Conservation (phyloP, 2,113 vertebrate species). For the Hemiscyllium ocellatum region DNA sequence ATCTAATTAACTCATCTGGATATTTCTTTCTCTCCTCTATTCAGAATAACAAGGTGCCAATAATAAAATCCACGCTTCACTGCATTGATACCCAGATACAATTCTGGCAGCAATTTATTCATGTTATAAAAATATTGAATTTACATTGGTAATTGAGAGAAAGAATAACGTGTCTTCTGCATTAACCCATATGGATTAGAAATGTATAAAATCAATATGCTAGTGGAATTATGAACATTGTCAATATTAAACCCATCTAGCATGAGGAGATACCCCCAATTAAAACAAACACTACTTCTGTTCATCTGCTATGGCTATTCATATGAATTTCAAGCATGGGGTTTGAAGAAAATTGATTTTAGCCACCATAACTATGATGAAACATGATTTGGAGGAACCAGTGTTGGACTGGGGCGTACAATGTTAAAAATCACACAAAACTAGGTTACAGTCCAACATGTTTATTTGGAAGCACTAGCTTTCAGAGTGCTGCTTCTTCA, state of each 20-base stretch:
- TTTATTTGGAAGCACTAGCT: too few relatives aligned
- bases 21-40: background rate
- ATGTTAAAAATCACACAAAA: too few relatives aligned
- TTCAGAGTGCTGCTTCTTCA: too few relatives aligned
- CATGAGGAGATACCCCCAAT: background rate
- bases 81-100: background rate
- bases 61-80: background rate
- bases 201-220: background rate
- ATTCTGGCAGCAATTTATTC: background rate
- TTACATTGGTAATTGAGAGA: background rate
- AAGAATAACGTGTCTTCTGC: background rate
- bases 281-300: background rate
- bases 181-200: background rate
- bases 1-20: background rate
- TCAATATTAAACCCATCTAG: background rate
- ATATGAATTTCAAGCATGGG: background rate
- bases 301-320: background rate
- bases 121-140: background rate
- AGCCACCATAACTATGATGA: background rate
- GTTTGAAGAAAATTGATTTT: background rate
- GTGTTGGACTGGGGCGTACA: too few relatives aligned
- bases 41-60: background rate
- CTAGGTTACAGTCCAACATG: too few relatives aligned
- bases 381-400: too few relatives aligned
- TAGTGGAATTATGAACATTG: background rate